Evolutionary conservation across 2,888 invertebrate genomes (phyloP).

Genomic region (Pristionchus japonicus): DNA sequence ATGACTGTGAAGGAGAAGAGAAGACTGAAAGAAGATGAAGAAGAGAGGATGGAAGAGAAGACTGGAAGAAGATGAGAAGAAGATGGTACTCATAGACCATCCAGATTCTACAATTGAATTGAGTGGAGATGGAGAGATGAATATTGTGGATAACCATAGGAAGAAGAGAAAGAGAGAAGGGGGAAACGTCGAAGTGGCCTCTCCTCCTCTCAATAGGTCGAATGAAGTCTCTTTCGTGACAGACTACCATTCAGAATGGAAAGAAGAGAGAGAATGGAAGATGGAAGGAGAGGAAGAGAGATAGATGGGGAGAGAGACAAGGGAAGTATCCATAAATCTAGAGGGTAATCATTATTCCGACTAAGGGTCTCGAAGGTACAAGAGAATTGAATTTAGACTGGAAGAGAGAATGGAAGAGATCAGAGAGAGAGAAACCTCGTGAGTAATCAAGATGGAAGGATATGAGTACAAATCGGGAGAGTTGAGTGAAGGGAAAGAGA

Average conservation of each 20-base stretch:
- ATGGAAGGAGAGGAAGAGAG: background rate
- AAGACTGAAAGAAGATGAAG: background rate
- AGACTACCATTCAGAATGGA: background rate
- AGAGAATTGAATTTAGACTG: background rate
- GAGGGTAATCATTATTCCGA: conserved; percentile 5
- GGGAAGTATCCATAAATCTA: background rate
- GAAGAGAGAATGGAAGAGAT: background rate
- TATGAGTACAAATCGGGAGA: background rate
- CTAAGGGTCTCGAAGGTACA: background rate
- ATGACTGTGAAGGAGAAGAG: too few species aligned
- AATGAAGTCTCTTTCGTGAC: background rate
- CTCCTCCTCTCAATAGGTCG: background rate
- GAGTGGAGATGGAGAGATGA: background rate
- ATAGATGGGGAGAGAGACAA: background rate
- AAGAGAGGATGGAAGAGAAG: background rate
- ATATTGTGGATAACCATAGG: background rate
- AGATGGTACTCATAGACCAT: background rate
- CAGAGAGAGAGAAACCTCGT: background rate
- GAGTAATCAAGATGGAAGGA: background rate
- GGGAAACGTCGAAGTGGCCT: background rate
- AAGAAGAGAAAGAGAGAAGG: background rate
- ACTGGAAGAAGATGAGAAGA: too few species aligned
- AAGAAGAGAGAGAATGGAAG: background rate
- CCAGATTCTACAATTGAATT: background rate
- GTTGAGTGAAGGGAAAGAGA: background rate